Evolutionary conservation across 2,888 invertebrate species (phyloP).

Genomic region (Cecidostiba fungosa): DNA sequence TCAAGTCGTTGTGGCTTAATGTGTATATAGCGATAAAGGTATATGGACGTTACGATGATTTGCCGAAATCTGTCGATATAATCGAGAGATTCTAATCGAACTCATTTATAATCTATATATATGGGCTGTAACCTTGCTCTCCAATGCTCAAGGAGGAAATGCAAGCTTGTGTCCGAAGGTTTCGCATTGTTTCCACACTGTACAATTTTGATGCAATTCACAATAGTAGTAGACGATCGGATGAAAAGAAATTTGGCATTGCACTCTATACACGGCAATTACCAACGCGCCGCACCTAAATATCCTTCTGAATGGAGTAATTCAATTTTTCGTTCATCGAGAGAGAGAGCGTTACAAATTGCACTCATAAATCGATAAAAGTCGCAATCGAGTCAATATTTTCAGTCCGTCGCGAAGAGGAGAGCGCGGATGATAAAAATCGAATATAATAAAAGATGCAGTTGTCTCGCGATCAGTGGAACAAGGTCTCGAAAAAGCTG

Average conservation of each 20-base stretch:
- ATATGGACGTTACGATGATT: too few relatives aligned
- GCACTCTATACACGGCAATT: neutral
- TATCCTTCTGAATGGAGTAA: neutral
- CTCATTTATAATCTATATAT: neutral
- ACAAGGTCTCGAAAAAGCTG: constrained; percentile 37
- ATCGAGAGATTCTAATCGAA: neutral
- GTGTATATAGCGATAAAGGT: too few relatives aligned
- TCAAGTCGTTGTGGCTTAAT: neutral
- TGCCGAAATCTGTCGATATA: neutral
- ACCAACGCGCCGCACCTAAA: neutral
- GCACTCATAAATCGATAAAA: constrained; percentile 9
- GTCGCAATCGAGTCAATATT: neutral
- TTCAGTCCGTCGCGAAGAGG: neutral
- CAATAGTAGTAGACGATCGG: neutral
- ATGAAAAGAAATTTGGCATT: neutral
- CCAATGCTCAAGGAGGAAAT: neutral
- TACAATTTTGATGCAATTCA: neutral
- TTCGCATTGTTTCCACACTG: neutral
- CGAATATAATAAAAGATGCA: constrained; percentile 9
- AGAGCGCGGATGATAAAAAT: neutral
- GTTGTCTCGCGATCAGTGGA: constrained; percentile 19
- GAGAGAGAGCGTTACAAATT: neutral
- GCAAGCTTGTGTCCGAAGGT: neutral
- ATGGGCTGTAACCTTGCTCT: neutral
- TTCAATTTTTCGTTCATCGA: neutral